These are phyloP conservation scores for Apamea epomidion DNA, from an alignment of 2,888 invertebrate genomes.

Conservation along the genomic window DNA sequence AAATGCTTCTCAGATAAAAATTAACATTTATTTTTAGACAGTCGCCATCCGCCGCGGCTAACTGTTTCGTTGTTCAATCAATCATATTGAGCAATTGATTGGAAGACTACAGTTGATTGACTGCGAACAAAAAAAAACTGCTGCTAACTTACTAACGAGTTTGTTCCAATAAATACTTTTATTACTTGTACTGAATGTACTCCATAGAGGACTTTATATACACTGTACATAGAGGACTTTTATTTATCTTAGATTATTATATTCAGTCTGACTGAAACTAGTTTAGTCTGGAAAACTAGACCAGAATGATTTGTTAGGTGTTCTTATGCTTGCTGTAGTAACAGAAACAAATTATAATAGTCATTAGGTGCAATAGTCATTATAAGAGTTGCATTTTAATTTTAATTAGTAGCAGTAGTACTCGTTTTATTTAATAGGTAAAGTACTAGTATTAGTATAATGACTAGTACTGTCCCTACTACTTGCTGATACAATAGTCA, in stretches of 20 bases:
- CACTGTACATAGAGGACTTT: neutral
- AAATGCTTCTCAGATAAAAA: conserved; percentile 22
- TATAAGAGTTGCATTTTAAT: neutral
- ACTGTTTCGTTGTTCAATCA: conserved; percentile 59
- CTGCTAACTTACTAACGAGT: conserved; percentile 40
- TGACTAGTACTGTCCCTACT: no score
- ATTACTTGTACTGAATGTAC: conserved; percentile 31
- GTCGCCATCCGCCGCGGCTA: conserved; percentile 36
- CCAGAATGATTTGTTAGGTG: conserved; percentile 4
- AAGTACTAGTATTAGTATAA: no score
- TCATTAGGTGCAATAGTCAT: neutral
- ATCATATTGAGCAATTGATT: conserved; percentile 58
- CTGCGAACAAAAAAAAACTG: conserved; percentile 42
- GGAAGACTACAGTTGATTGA: conserved; percentile 49
- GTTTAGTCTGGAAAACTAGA: conserved; percentile 28
- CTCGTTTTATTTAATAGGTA: neutral
- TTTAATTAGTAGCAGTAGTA: no score
- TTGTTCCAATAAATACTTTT: conserved; percentile 29
- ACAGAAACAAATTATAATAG: conserved; percentile 9
- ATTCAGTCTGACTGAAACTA: conserved; percentile 28
- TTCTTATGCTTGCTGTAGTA: neutral
- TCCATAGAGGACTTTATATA: no score
- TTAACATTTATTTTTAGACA: conserved; percentile 43
- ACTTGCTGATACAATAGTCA: no score
- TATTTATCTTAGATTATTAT: neutral